Percentiles rank a stretch among this genome's conserved stretches.
Conservation (phyloP, 2,888 invertebrate species). For the Epirrhoe tristata region DNA sequence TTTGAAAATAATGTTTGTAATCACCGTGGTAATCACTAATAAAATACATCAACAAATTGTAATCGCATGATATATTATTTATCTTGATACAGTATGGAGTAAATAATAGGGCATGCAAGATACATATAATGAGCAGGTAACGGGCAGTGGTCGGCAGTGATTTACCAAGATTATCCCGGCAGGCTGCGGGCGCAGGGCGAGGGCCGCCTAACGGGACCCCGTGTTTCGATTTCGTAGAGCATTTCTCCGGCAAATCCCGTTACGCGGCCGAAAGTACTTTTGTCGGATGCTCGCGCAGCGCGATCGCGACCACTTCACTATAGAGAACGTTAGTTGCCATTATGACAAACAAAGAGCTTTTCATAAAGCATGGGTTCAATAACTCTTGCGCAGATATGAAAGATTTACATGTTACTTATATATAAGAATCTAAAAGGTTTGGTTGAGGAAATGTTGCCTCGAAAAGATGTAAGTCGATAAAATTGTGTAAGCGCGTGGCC, state of each 20-base stretch:
- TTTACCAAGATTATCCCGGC: slow-evolving; percentile 76
- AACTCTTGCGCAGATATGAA: slow-evolving; percentile 53
- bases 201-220: slow-evolving; percentile 81
- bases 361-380: slow-evolving; percentile 57
- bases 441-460: slow-evolving; percentile 36
- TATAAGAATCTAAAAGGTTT: slow-evolving; percentile 36
- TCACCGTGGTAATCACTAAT: not conserved
- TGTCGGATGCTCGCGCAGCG: slow-evolving; percentile 69
- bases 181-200: slow-evolving; percentile 47
- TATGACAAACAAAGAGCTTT: slow-evolving; percentile 73
- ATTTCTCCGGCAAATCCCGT: slow-evolving; percentile 83
- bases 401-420: slow-evolving; percentile 42
- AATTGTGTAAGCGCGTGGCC: slow-evolving; percentile 81
- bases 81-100: slow-evolving; percentile 27
- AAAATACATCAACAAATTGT: not conserved
- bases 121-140: slow-evolving; percentile 57
- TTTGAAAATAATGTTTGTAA: no score
- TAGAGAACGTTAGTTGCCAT: slow-evolving; percentile 72
- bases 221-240: slow-evolving; percentile 86
- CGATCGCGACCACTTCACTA: slow-evolving; percentile 78
- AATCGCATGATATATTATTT: slow-evolving; percentile 7
- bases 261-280: slow-evolving; percentile 84
- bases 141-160: slow-evolving; percentile 59
- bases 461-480: slow-evolving; percentile 59
- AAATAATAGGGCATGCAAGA: slow-evolving; percentile 47